Evolutionary conservation across 2,888 invertebrate genomes (phyloP).

Genomic region (Sthenelais limicola): DNA sequence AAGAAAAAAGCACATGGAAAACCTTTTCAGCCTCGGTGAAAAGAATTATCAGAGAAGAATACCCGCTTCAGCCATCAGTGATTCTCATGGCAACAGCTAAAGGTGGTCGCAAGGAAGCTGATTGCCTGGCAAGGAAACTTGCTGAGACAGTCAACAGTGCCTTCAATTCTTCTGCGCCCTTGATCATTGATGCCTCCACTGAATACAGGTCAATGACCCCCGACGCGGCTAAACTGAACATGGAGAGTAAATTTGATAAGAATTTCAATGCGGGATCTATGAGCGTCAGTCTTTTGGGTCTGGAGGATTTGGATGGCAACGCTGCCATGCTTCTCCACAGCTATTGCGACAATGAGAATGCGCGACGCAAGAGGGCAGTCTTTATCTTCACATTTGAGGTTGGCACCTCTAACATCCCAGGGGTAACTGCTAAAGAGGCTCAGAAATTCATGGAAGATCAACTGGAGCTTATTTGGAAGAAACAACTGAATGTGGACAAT

Average conservation of each 20-base stretch:
- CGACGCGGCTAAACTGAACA: conserved; percentile 1
- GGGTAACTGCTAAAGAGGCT: not conserved
- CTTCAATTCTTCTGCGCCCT: not conserved
- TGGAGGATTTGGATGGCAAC: conserved; percentile 57
- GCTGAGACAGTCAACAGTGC: conserved; percentile 33
- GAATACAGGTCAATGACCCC: not conserved
- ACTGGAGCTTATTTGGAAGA: conserved; percentile 10
- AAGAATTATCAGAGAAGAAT: conserved; percentile 8
- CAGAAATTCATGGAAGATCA: conserved; percentile 21
- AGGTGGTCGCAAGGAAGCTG: not conserved
- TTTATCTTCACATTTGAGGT: conserved; percentile 57
- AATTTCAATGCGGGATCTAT: conserved; percentile 39
- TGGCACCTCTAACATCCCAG: not conserved
- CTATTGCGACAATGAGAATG: conserved; percentile 67
- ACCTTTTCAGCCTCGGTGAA: conserved; percentile 41
- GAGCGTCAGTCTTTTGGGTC: conserved; percentile 58
- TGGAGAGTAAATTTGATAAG: conserved; percentile 1
- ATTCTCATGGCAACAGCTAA: conserved; percentile 30
- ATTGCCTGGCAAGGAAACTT: conserved; percentile 37
- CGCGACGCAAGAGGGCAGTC: conserved; percentile 62
- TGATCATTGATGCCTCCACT: not conserved
- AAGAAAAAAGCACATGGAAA: conserved; percentile 37
- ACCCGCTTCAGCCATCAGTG: conserved; percentile 38
- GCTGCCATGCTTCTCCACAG: conserved; percentile 64
- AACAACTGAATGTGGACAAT: conserved; percentile 22